Evolutionary conservation across 2,113 vertebrate genomes (phyloP).

Genomic region (Pangasianodon gigas): DNA sequence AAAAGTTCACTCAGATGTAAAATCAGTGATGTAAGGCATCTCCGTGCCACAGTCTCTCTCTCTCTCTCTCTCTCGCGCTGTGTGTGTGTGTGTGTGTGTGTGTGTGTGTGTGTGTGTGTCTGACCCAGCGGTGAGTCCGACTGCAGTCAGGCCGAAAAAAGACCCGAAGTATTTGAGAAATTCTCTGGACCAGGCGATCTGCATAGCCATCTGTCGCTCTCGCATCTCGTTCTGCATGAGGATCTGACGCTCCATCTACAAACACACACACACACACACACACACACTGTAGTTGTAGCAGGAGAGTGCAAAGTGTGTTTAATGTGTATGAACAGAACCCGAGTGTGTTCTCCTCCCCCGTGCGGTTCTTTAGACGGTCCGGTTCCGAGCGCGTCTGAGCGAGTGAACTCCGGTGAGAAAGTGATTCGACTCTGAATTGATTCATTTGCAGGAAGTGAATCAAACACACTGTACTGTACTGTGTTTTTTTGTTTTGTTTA

Average conservation of each 20-base stretch:
- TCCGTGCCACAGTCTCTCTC: no score
- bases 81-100: background rate
- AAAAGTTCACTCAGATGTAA: background rate
- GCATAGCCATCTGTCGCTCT: constrained; percentile 86
- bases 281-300: background rate
- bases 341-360: no score
- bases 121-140: constrained; percentile 78
- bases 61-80: no score
- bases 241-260: constrained; percentile 87
- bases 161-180: constrained; percentile 85
- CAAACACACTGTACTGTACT: no score
- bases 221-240: constrained; percentile 89
- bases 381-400: no score
- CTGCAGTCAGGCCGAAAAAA: constrained; percentile 75
- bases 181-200: constrained; percentile 86
- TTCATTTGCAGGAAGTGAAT: no score
- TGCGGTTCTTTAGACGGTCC: no score
- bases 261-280: constrained; percentile 11
- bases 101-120: background rate
- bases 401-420: background rate
- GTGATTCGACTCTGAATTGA: no score
- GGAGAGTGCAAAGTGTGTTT: background rate
- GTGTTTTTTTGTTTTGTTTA: no score
- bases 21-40: background rate
- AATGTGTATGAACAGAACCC: background rate